Evolutionary conservation across 2,797 vertebrate genomes (phyloP), one percentile per base, ranked within the genome.

Genomic region (Lacerta agilis): DNA sequence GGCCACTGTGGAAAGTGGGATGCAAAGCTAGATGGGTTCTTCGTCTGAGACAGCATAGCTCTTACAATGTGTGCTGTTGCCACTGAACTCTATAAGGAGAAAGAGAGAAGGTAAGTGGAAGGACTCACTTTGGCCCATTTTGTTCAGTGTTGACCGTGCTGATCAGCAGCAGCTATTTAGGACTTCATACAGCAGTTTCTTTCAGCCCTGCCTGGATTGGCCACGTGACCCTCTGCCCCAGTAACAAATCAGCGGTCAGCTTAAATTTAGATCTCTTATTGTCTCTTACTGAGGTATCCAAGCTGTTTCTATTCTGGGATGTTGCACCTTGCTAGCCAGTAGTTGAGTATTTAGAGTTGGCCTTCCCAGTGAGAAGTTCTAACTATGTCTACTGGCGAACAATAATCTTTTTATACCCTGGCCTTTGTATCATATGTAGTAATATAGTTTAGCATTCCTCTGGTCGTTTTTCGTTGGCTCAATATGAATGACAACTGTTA

Each of bases 321-420:
- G 8, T 81, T 88, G 1, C 43, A 41, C 33, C 45, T 80, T 29
- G 0, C 41, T 66, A 90, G 3, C 10, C 85, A 82, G 5, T 33
- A 0, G 0, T 15, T 81, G 81, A 55, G 23, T 18, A 78, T 78
- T 72, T 92, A 64, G 66, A 43, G 55, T n/a, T 36, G 13, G 11
- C 38, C 1, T 17, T 93, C 17, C 20, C 27, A 71, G 36, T 84
- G 88, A 88, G 0, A 1, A 29, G 9, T 79, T n/a, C 27, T 86
- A 15, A 1, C 79, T 93, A 45, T 71, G 3, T 89, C 61, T 89
- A 88, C 6, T 72, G 29, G 33, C 17, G 77, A 23, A 49, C 84
- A 41, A 2, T 36, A 18, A 18, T 25, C 88, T 11, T 67, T 55
- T 79, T 89, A 81, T 58, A n/a, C 79, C 83, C 41, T 43, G 55